Evolutionary conservation across 1,140 invertebrate species (phyloP).

Genomic region (Lysiphlebus fabarum): DNA sequence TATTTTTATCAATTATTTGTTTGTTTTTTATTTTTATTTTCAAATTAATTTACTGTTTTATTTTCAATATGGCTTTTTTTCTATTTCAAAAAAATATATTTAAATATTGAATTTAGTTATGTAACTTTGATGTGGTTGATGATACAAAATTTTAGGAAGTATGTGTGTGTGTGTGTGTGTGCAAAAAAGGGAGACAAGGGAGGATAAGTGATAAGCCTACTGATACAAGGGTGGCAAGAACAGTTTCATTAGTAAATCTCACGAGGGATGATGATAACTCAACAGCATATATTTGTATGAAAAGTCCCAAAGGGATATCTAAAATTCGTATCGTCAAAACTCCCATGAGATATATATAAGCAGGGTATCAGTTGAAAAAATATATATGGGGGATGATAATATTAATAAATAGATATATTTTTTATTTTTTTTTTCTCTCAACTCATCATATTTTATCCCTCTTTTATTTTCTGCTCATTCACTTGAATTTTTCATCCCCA

Average conservation of each 20-base stretch:
- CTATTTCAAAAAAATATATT: too few species aligned
- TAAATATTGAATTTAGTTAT: too few species aligned
- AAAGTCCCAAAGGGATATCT: slow-evolving; percentile 23
- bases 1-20: too few species aligned
- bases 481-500: too few species aligned
- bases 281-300: slow-evolving; percentile 16
- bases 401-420: slow-evolving; percentile 5
- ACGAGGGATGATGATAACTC: slow-evolving; percentile 43
- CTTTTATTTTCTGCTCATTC: not conserved
- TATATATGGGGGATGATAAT: slow-evolving; percentile 1
- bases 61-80: too few species aligned
- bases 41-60: too few species aligned
- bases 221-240: slow-evolving; percentile 35
- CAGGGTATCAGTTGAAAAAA: slow-evolving; percentile 18
- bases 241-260: slow-evolving; percentile 46
- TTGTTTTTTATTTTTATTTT: too few species aligned
- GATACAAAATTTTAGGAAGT: too few species aligned
- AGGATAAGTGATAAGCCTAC: not conserved
- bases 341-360: slow-evolving; percentile 28
- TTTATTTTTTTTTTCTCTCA: not conserved
- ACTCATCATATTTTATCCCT: slow-evolving; percentile 1
- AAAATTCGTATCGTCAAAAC: slow-evolving; percentile 23
- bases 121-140: too few species aligned
- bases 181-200: too few species aligned
- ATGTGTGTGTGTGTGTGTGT: too few species aligned